A percentile compares a stretch with the other conserved stretches of the same genome.
Evolutionary conservation across 2,113 vertebrate species (phyloP).

Genomic region (Seriola quinqueradiata): DNA sequence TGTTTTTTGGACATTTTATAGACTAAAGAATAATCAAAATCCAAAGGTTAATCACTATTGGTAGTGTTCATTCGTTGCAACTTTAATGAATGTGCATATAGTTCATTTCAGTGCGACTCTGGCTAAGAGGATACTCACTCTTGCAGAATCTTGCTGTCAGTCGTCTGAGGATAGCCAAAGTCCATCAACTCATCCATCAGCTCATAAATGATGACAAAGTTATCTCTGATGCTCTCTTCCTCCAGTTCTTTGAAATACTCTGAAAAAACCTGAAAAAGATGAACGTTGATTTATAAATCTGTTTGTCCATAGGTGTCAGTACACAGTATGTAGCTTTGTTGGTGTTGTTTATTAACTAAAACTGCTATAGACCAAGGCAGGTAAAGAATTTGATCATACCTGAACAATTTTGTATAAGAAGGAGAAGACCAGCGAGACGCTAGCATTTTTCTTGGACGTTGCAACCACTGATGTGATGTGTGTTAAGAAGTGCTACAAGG

Average conservation of each 20-base stretch:
- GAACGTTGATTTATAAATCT: background rate
- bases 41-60: background rate
- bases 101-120: background rate
- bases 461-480: conserved; percentile 89
- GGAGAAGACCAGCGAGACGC: conserved; percentile 96
- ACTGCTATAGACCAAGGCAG: background rate
- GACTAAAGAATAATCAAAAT: background rate
- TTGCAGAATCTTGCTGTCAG: conserved; percentile 98
- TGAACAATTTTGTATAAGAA: conserved; percentile 99
- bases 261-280: conserved; percentile 90
- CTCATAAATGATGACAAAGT: conserved; percentile 99
- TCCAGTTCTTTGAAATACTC: conserved; percentile 99
- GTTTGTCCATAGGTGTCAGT: background rate
- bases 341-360: background rate
- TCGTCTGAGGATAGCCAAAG: conserved; percentile 98
- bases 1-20: background rate
- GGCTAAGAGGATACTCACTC: conserved; percentile 87
- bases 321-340: background rate
- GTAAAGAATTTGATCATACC: conserved; percentile 79
- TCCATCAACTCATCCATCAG: conserved; percentile 99
- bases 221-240: conserved; percentile 99
- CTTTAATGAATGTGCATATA: background rate
- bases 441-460: conserved; percentile 98
- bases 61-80: background rate
- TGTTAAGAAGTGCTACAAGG: conserved; percentile 79